phyloP scores from a whole-genome alignment of 2,888 invertebrate genomes.

The Ophion slaviceki region DNA sequence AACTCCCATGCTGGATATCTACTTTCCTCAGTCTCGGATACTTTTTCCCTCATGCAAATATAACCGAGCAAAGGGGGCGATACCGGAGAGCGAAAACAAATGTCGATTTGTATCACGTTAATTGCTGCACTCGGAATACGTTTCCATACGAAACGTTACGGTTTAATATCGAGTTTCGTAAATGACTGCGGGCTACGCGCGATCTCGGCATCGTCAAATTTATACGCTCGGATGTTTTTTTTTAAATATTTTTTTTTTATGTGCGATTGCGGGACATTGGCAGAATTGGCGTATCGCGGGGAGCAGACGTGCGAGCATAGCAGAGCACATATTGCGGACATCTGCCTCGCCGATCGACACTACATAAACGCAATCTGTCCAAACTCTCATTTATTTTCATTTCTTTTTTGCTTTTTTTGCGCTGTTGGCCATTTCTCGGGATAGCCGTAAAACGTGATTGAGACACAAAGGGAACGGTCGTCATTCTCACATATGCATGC shows the following conservation, averaged over 20 bases:
- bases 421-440: conserved; percentile 55
- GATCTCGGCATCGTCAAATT: conserved; percentile 34
- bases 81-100: neutral
- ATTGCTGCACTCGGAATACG: neutral
- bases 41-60: neutral
- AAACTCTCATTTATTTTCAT: conserved; percentile 41
- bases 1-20: neutral
- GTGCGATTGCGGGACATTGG: neutral
- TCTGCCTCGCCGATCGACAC: conserved; percentile 64
- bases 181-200: conserved; percentile 60
- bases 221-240: conserved; percentile 32
- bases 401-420: conserved; percentile 32
- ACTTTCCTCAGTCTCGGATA: neutral
- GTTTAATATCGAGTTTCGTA: conserved; percentile 59
- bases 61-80: neutral
- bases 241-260: conserved; percentile 7
- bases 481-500: conserved; percentile 31
- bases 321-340: conserved; percentile 52
- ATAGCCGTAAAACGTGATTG: conserved; percentile 59
- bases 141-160: neutral
- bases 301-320: conserved; percentile 25
- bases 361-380: conserved; percentile 58
- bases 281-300: conserved; percentile 19
- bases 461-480: conserved; percentile 59
- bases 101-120: neutral